Percentiles rank a stretch among this genome's conserved stretches.
Evolutionary conservation across 2,797 vertebrate genomes (phyloP).

Genomic region (Scolopax bukidnonensis): DNA sequence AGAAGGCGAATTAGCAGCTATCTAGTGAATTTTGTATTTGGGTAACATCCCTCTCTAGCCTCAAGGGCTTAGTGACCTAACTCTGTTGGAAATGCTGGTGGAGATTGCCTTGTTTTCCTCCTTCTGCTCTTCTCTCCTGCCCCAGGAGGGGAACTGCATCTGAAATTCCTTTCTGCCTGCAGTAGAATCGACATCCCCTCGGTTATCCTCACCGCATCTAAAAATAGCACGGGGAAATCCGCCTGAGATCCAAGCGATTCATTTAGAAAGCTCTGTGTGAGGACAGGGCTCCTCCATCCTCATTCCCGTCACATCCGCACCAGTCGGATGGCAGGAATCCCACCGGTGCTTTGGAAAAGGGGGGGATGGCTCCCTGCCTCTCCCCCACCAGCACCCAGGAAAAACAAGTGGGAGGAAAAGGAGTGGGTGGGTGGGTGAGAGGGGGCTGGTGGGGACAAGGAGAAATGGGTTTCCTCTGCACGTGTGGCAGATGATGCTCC

Average conservation of each 20-base stretch:
- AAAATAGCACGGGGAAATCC: conserved; percentile 66
- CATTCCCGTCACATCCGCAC: conserved; percentile 27
- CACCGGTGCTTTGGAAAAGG: background rate
- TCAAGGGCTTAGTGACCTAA: background rate
- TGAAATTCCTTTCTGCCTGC: conserved; percentile 47
- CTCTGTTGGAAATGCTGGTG: background rate
- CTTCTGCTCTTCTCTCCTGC: background rate
- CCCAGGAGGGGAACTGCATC: conserved; percentile 38
- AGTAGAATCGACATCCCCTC: conserved; percentile 24
- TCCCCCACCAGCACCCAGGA: background rate
- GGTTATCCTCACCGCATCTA: conserved; percentile 19
- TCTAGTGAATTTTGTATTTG: background rate
- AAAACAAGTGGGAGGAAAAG: background rate
- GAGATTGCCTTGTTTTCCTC: conserved; percentile 3
- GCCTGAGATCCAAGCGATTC: conserved; percentile 52
- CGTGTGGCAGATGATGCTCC: background rate
- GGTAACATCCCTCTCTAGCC: background rate
- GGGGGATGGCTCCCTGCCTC: background rate
- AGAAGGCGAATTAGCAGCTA: background rate
- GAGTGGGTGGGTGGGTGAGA: accelerated
- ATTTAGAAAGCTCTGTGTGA: background rate
- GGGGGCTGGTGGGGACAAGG: background rate
- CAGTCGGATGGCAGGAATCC: background rate
- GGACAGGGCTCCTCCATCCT: background rate
- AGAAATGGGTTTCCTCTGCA: background rate